Conservation (phyloP, 2,797 vertebrate species). For the Pipistrellus pipistrellus region DNA sequence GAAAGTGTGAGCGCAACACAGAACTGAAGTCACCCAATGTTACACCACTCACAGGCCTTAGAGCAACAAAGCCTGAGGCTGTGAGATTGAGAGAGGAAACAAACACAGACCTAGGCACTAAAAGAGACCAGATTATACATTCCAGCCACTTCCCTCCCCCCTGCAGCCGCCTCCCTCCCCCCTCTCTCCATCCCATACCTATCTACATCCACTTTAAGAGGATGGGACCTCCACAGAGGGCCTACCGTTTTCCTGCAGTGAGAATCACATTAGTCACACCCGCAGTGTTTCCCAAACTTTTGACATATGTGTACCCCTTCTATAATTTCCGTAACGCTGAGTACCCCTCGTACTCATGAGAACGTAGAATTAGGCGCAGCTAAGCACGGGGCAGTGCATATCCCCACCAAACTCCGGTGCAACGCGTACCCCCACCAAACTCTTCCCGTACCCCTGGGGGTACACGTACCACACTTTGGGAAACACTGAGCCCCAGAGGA, state of each 20-base stretch:
- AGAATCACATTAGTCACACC: slow-evolving; percentile 18
- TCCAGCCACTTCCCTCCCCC: background rate
- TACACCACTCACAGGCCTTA: background rate
- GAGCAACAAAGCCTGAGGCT: background rate
- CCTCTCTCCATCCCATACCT: background rate
- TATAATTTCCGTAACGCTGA: too few relatives aligned
- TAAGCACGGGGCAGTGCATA: too few relatives aligned
- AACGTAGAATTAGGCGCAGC: too few relatives aligned
- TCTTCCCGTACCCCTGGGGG: too few relatives aligned
- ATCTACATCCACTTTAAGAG: background rate
- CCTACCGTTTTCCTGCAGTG: background rate
- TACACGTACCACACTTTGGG: too few relatives aligned
- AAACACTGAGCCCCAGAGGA: background rate
- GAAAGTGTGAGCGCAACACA: slow-evolving; percentile 4
- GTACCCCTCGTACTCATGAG: too few relatives aligned
- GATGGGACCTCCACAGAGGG: background rate
- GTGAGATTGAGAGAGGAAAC: background rate
- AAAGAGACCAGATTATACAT: background rate
- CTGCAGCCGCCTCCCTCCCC: background rate
- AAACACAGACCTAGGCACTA: background rate
- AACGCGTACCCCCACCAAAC: too few relatives aligned
- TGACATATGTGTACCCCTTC: too few relatives aligned
- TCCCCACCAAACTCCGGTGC: too few relatives aligned
- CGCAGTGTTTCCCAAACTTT: too few relatives aligned
- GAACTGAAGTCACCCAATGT: slow-evolving; percentile 8